Evolutionary conservation across 2,888 invertebrate species (phyloP).

Genomic region (Macrostomum cliftonense): DNA sequence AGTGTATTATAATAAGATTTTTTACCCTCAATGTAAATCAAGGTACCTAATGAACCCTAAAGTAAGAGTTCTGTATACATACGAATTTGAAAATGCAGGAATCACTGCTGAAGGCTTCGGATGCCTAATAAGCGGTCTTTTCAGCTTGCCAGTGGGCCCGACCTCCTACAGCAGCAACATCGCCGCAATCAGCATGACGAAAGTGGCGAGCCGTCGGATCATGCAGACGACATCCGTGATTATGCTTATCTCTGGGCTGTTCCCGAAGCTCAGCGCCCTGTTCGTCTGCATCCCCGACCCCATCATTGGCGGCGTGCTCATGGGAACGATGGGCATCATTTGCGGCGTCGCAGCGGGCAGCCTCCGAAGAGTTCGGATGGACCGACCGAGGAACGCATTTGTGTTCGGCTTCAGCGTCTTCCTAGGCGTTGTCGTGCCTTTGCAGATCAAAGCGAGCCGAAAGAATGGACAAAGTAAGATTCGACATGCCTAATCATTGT

Average conservation of each 20-base stretch:
- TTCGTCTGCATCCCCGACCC: conserved; percentile 41
- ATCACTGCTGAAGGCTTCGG: conserved; percentile 57
- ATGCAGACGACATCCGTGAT: conserved; percentile 36
- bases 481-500: too few relatives aligned
- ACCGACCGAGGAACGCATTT: too few relatives aligned
- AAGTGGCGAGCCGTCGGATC: conserved; percentile 40
- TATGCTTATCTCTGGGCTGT: conserved; percentile 34
- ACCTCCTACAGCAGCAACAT: conserved; percentile 77
- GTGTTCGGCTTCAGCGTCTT: too few relatives aligned
- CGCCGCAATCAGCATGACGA: conserved; percentile 67
- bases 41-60: too few relatives aligned
- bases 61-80: too few relatives aligned
- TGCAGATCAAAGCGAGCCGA: too few relatives aligned
- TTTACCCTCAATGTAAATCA: too few relatives aligned
- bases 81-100: conserved; percentile 15
- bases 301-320: conserved; percentile 36
- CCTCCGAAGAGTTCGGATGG: too few relatives aligned
- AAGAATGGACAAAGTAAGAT: too few relatives aligned
- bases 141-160: conserved; percentile 68
- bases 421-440: too few relatives aligned
- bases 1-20: too few relatives aligned
- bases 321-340: conserved; percentile 15
- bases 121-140: conserved; percentile 61
- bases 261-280: conserved; percentile 40
- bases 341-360: too few relatives aligned